Evolutionary conservation across 2,888 invertebrate genomes (phyloP), one percentile per base, ranked within the genome.

Genomic region (Tetropium fuscum): DNA sequence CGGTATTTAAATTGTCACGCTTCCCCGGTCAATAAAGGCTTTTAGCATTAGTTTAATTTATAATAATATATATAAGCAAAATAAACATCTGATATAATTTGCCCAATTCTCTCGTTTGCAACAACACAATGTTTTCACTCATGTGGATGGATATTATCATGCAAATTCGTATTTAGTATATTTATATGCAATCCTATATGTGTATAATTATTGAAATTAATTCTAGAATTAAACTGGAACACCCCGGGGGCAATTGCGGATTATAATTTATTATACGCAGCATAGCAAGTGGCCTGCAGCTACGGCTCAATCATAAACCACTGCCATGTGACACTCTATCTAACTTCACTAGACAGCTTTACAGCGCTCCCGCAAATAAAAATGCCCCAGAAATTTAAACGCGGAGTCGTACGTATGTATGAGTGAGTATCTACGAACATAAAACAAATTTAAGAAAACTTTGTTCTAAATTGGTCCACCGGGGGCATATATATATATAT

Each of bases 401-500:
- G 41, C 22, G 43, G n/a, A 16, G 49, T 53, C 47, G 53, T 55
- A 57, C 55, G 68, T 68, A 68, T 68, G 64, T 61, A 66, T 63
- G 66, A 66, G 49, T 56, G 56, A 41, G 49, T 51, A 51, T 63
- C 61, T 60, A 53, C 47, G 49, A 53, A 56, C 62, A 64, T 67
- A 63, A 65, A 69, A 60, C 69, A 67, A 69, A 69, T 69, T 69
- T 65, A 58, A 66, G 57, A 64, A 60, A 65, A 69, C 63, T 58
- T 58, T 59, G 47, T 48, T 51, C 54, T 53, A 63, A 69, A 69
- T 61, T 69, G 63, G 48, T 56, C 69, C 60, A 48, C 30, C 41
- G 63, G 63, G 66, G 58, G 58, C 38, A 44, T 48, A 55, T n/a
- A n/a, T n/a, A n/a, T n/a, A 18, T 36, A n/a, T 25, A 44, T 11